Evolutionary conservation across 1,140 invertebrate species (phyloP).

Genomic region (Limonius californicus): DNA sequence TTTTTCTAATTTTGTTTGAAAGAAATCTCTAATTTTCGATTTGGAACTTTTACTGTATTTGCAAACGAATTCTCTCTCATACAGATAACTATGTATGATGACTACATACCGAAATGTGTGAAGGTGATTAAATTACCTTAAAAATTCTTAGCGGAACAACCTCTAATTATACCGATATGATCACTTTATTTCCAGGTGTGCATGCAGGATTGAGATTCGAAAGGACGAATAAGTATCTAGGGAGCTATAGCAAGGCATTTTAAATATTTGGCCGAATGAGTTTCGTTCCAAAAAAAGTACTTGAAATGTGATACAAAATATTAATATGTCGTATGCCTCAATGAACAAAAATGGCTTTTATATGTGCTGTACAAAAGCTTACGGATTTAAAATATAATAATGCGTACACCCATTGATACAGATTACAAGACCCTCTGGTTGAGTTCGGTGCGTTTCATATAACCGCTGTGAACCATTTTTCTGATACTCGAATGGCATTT

Average conservation of each 20-base stretch:
- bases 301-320: conserved; percentile 19
- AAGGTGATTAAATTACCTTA: no score
- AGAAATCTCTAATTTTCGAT: no score
- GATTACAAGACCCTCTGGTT: conserved; percentile 8
- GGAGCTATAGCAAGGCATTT: not conserved
- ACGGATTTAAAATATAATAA: conserved; percentile 11
- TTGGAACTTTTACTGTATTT: no score
- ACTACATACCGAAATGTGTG: no score
- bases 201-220: no score
- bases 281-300: not conserved
- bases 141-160: no score
- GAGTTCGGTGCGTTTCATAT: conserved; percentile 9
- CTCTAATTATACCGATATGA: no score
- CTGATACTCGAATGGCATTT: conserved; percentile 18
- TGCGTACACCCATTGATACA: conserved; percentile 16
- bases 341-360: conserved; percentile 13
- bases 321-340: conserved; percentile 13
- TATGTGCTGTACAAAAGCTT: not conserved
- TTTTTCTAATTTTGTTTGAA: no score
- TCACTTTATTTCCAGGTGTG: no score
- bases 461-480: conserved; percentile 10
- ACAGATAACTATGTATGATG: no score
- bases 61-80: no score
- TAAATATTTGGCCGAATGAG: not conserved
- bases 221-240: no score